These are phyloP conservation scores for Automeris io DNA, from an alignment of 2,888 invertebrate genomes.

Conservation along the genomic window DNA sequence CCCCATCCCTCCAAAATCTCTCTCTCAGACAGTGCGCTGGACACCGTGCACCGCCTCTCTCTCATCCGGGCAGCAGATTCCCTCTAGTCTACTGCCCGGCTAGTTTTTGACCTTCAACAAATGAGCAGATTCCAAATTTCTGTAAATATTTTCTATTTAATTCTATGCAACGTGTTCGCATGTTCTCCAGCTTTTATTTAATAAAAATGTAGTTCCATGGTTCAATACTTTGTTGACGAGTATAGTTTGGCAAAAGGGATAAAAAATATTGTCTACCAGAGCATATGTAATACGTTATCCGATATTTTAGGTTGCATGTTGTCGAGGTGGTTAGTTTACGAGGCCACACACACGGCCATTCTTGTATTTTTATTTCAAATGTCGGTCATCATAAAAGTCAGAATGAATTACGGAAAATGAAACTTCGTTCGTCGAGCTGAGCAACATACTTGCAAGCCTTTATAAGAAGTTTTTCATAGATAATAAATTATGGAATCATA, in stretches of 20 bases:
- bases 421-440: conserved; percentile 2
- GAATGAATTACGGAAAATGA: conserved; percentile 36
- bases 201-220: no score
- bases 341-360: conserved; percentile 53
- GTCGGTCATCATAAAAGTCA: conserved; percentile 58
- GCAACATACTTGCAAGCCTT: conserved; percentile 2
- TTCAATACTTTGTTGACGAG: no score
- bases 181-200: no score
- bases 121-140: no score
- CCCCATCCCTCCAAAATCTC: no score
- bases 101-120: no score
- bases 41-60: no score
- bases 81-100: no score
- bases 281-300: conserved; percentile 18
- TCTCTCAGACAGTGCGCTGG: no score
- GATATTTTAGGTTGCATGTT: conserved; percentile 12
- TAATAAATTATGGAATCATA: neutral
- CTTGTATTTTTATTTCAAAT: conserved; percentile 54
- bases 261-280: neutral
- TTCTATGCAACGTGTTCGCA: no score
- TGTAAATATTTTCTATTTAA: no score
- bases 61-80: no score
- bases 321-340: conserved; percentile 23
- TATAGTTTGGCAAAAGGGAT: neutral
- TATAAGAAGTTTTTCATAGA: neutral